These are phyloP conservation scores for Drosophila siamana DNA, from an alignment of 2,888 invertebrate species.

Conservation along the genomic window DNA sequence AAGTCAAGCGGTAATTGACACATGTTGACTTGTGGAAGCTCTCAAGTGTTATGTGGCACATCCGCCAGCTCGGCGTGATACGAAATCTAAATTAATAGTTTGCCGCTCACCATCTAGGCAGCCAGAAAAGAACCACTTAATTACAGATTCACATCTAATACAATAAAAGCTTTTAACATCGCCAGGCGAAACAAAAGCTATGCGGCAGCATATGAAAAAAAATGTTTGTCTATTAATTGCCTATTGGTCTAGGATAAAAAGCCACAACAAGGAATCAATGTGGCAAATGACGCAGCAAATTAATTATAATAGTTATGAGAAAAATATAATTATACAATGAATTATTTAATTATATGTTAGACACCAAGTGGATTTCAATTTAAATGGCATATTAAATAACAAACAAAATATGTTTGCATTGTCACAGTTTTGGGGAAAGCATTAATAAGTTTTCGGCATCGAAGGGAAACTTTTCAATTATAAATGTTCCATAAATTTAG, in stretches of 20 bases:
- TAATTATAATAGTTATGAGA: neutral
- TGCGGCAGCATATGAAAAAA: neutral
- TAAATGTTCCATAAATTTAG: neutral
- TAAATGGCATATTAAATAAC: neutral
- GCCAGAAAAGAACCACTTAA: slow-evolving; percentile 10
- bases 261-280: neutral
- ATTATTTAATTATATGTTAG: too few relatives aligned
- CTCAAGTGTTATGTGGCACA: slow-evolving; percentile 23
- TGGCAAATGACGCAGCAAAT: neutral
- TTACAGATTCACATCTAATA: slow-evolving; percentile 4
- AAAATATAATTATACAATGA: neutral
- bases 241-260: neutral
- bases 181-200: neutral
- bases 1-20: slow-evolving; percentile 75
- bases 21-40: slow-evolving; percentile 60
- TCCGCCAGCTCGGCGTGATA: slow-evolving; percentile 7
- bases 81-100: slow-evolving; percentile 37
- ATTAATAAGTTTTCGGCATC: too few relatives aligned
- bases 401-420: neutral
- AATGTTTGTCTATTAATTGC: neutral
- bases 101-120: slow-evolving; percentile 2
- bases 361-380: too few relatives aligned
- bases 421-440: neutral
- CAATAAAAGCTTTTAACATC: slow-evolving; percentile 6
- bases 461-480: neutral